Evolutionary conservation across 53 echinoderm and acorn worm genomes (phyloP), one percentile per base, ranked within the genome.

Genomic region (Hippasteria phrygiana): DNA sequence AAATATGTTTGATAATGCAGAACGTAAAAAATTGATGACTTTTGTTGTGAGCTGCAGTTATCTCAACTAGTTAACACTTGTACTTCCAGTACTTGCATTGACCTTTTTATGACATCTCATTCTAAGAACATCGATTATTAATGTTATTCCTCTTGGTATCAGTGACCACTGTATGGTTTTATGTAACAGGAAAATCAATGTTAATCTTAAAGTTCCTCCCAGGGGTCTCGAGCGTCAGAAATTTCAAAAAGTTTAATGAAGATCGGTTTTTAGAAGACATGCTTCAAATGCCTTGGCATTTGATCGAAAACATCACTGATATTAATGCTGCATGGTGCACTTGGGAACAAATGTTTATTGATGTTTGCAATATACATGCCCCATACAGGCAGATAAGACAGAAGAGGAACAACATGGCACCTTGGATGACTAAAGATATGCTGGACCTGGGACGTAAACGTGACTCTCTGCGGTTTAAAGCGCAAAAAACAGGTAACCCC

Each of bases 381-480:
- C 62, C 62, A 14, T 62, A 62, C 62, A 62, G 62, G 62, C 62
- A 62, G 20, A 62, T 62, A 62, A 62, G 62, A 20, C 62, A 18
- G 62, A 62, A 24, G 62, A 62, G 17, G 62, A 62, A 62, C 62
- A 10, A 48, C 62, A 62, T 62, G 62, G n/a, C n/a, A n/a, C n/a
- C n/a, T n/a, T n/a, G n/a, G n/a, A n/a, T n/a, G n/a, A n/a, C n/a
- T n/a, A n/a, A 18, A 22, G 62, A 62, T 62, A 62, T 62, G 62
- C 62, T 62, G 62, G 62, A 62, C 17, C 62, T 62, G 16, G 62
- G 62, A 62, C 62, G 62, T 14, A 62, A 62, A 62, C 62, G 62
- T 62, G 62, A 62, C 62, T 14, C 20, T 62, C 5, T 62, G 62
- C 17, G 26, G 18, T 62, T 20, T 62, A 62, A 62, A 24, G 62